These are phyloP conservation scores for Limnephilus auricula DNA, from an alignment of 2,888 invertebrate genomes.

Conservation along the genomic window DNA sequence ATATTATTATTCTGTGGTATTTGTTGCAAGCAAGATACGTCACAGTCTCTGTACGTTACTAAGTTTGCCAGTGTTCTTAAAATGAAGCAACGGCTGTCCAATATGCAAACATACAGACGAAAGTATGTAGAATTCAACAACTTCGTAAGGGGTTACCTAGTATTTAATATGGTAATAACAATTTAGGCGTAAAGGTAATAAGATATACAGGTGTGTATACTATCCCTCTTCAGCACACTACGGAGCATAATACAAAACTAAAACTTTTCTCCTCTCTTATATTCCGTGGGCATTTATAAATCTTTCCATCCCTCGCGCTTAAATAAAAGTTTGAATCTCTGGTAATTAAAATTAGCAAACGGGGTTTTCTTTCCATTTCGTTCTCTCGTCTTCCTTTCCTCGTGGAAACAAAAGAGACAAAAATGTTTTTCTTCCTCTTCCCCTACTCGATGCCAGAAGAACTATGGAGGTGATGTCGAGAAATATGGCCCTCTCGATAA, in stretches of 20 bases:
- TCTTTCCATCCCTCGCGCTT: constrained; percentile 66
- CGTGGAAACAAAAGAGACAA: constrained; percentile 49
- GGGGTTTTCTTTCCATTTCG: constrained; percentile 43
- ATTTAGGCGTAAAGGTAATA: background rate
- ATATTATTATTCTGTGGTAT: background rate
- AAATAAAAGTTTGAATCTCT: constrained; percentile 67
- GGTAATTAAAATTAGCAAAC: constrained; percentile 66
- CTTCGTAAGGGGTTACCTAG: too few species aligned
- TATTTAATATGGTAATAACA: background rate
- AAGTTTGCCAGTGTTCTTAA: too few species aligned
- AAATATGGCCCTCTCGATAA: constrained; percentile 77
- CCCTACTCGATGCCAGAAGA: constrained; percentile 67
- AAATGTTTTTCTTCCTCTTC: constrained; percentile 50
- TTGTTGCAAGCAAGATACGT: background rate
- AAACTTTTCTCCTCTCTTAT: constrained; percentile 63
- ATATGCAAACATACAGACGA: too few species aligned
- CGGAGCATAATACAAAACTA: constrained; percentile 49
- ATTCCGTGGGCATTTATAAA: constrained; percentile 66
- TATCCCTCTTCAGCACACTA: background rate
- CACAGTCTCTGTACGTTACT: background rate
- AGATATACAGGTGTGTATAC: background rate
- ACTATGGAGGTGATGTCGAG: constrained; percentile 76
- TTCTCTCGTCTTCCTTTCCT: constrained; percentile 27
- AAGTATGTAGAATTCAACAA: too few species aligned
- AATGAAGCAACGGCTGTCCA: too few species aligned